phyloP scores from a whole-genome alignment of 2,888 invertebrate species.

The Perithous albicinctus region DNA sequence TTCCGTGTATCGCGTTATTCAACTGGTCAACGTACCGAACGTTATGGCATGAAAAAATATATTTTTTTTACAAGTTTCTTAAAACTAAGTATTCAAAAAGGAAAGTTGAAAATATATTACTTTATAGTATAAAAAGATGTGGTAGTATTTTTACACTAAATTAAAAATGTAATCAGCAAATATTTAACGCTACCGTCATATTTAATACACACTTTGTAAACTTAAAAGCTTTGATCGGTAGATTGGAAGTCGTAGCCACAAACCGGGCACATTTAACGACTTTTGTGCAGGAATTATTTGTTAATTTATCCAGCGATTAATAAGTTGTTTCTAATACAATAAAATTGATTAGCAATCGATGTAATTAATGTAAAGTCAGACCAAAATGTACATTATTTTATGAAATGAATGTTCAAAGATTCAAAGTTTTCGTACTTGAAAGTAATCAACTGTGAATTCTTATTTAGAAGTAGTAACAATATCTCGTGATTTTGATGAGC shows the following conservation, averaged over 20 bases:
- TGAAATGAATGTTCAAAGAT: not conserved
- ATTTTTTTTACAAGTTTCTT: not conserved
- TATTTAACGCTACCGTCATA: not conserved
- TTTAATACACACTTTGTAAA: not conserved
- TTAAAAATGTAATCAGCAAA: not conserved
- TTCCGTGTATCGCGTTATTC: constrained; percentile 5
- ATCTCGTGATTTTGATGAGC: not conserved
- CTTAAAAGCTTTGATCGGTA: not conserved
- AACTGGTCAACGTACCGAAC: constrained; percentile 4
- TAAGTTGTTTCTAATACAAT: not conserved
- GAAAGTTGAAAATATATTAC: not conserved
- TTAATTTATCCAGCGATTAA: not conserved
- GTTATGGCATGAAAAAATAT: not conserved
- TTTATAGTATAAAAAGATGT: not conserved
- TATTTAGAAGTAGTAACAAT: not conserved
- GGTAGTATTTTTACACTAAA: not conserved
- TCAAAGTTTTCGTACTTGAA: not conserved
- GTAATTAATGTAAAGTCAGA: not conserved
- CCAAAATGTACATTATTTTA: not conserved
- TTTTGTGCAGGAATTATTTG: not conserved
- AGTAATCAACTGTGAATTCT: not conserved
- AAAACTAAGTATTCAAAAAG: not conserved
- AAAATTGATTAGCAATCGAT: not conserved
- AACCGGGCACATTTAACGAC: not conserved
- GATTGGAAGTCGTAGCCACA: not conserved